phyloP scores from a whole-genome alignment of 2,797 vertebrate genomes.

The Loris lydekkerianus region DNA sequence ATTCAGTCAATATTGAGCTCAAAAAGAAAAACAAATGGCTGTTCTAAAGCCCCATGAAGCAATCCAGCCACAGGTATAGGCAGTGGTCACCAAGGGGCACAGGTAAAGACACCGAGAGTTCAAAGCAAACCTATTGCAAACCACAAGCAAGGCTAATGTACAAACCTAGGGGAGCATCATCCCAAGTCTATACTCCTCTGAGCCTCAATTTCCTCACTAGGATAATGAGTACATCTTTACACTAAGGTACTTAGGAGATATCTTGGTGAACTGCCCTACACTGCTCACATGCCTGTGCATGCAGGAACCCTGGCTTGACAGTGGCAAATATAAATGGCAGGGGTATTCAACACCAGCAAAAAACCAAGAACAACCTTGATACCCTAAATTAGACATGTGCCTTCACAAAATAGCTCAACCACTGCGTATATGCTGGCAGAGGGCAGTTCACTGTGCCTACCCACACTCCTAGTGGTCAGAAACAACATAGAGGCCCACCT shows the following conservation, averaged over 20 bases:
- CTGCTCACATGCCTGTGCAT: accelerated
- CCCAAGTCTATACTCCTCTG: neutral
- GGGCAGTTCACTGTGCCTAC: accelerated
- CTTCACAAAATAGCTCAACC: neutral
- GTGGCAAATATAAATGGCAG: accelerated
- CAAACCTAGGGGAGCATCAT: too few relatives aligned
- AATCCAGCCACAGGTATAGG: neutral
- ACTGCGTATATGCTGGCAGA: accelerated
- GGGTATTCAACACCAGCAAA: too few relatives aligned
- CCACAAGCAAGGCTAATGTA: neutral
- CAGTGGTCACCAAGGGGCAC: neutral
- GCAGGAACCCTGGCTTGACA: accelerated
- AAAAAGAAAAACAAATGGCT: neutral
- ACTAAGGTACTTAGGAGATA: neutral
- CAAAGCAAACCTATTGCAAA: neutral
- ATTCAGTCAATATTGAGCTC: neutral
- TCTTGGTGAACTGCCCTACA: neutral
- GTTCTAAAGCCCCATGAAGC: neutral
- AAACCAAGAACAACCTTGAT: neutral
- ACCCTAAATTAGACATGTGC: neutral
- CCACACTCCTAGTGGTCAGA: accelerated
- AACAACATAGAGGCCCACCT: slow-evolving; percentile 86
- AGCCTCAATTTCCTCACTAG: neutral
- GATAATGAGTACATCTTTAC: neutral
- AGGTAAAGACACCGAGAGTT: neutral